These are phyloP conservation scores for Geophilus truncorum DNA, from an alignment of 2,888 invertebrate species.

Conservation along the genomic window DNA sequence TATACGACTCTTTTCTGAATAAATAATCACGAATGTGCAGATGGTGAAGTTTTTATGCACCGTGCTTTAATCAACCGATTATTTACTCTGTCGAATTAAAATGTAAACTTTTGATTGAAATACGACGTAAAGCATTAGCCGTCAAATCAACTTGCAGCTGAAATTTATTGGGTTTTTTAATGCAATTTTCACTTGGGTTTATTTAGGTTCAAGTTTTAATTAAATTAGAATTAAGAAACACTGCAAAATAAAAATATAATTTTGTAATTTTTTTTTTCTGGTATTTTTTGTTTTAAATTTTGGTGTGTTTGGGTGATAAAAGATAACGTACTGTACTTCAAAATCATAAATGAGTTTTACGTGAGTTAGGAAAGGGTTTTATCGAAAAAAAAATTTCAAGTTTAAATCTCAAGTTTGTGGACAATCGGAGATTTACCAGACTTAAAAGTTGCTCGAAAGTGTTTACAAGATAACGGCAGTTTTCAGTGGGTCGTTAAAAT, in stretches of 20 bases:
- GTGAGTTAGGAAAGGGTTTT: too few relatives aligned
- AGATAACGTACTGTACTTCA: too few relatives aligned
- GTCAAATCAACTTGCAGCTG: neutral
- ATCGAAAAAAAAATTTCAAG: too few relatives aligned
- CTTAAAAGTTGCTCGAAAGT: neutral
- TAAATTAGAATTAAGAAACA: too few relatives aligned
- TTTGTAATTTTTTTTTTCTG: too few relatives aligned
- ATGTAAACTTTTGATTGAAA: neutral
- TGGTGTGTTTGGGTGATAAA: too few relatives aligned
- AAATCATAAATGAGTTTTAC: too few relatives aligned
- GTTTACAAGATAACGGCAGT: neutral
- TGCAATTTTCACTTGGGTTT: neutral
- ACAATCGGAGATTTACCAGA: neutral
- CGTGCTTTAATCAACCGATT: neutral
- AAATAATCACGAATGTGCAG: neutral
- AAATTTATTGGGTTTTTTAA: neutral
- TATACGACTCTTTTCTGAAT: neutral
- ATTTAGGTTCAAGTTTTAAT: too few relatives aligned
- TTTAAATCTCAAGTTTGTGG: neutral
- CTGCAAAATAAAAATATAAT: too few relatives aligned
- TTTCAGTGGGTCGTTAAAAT: neutral
- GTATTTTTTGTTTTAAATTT: too few relatives aligned
- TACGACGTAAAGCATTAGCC: neutral
- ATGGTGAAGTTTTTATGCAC: neutral
- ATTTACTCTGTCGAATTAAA: neutral